These are phyloP conservation scores for Trichopria drosophilae DNA, from an alignment of 2,888 invertebrate species.

Conservation along the genomic window DNA sequence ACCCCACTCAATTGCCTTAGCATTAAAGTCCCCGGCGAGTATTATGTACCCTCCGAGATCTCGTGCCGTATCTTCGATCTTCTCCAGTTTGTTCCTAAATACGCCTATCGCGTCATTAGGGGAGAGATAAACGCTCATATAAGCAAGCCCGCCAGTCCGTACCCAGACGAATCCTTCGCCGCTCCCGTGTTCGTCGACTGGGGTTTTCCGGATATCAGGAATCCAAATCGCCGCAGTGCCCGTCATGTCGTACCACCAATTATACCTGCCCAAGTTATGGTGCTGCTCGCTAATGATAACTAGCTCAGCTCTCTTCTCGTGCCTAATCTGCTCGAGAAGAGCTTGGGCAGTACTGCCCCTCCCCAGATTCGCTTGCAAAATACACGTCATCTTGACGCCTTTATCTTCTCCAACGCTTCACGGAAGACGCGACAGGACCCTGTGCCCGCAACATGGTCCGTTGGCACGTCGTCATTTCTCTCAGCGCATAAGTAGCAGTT, in stretches of 20 bases:
- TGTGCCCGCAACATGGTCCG: slow-evolving; percentile 26
- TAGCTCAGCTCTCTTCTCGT: slow-evolving; percentile 10
- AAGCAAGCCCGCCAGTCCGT: slow-evolving; percentile 6
- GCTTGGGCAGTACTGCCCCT: slow-evolving; percentile 29
- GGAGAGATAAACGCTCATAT: slow-evolving; percentile 28
- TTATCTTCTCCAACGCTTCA: slow-evolving; percentile 20
- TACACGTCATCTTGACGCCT: slow-evolving; percentile 8
- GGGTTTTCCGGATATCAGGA: too few species aligned
- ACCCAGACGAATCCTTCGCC: slow-evolving; percentile 28
- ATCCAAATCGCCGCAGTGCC: too few species aligned
- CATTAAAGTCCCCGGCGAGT: slow-evolving; percentile 28
- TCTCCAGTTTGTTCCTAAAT: slow-evolving; percentile 20
- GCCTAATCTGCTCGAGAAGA: slow-evolving; percentile 23
- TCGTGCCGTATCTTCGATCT: slow-evolving; percentile 12
- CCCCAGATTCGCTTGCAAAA: slow-evolving; percentile 35
- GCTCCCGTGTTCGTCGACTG: not conserved
- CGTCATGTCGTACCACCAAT: slow-evolving; percentile 26
- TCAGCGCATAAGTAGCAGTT: slow-evolving; percentile 33
- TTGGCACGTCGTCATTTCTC: not conserved
- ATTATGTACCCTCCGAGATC: slow-evolving; percentile 15
- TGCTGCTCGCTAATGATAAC: slow-evolving; percentile 18
- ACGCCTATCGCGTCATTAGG: slow-evolving; percentile 25
- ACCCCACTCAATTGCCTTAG: slow-evolving; percentile 36
- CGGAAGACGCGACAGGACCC: slow-evolving; percentile 18
- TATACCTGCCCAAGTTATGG: not conserved